Evolutionary conservation across 2,113 vertebrate species (phyloP).

Genomic region (Tragelaphus imberbis): DNA sequence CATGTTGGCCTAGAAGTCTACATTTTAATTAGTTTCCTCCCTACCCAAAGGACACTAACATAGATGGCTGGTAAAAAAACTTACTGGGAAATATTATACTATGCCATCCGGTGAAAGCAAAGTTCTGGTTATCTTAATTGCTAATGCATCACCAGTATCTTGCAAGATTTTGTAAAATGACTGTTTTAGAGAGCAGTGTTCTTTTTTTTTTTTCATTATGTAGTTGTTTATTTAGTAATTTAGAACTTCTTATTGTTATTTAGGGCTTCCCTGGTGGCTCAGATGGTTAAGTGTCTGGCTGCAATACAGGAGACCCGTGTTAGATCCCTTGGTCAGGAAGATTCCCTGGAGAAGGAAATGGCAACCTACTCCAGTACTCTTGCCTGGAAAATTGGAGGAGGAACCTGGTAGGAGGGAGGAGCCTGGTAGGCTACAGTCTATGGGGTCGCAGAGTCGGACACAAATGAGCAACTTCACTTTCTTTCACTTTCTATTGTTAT

Average conservation of each 20-base stretch:
- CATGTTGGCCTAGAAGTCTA: background rate
- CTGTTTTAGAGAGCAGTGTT: background rate
- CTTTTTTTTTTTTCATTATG: background rate
- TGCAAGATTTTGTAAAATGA: background rate
- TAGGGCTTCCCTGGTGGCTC: background rate
- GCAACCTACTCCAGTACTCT: background rate
- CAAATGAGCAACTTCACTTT: background rate
- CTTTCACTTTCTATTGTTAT: background rate
- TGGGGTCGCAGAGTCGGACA: background rate
- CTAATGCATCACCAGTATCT: background rate
- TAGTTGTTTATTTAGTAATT: background rate
- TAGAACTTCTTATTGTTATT: background rate
- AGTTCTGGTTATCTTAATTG: background rate
- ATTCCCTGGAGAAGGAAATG: background rate
- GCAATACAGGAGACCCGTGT: rapidly evolving
- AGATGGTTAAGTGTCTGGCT: background rate
- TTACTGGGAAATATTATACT: background rate
- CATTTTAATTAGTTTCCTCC: background rate
- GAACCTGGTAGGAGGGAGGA: background rate
- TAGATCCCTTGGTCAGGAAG: background rate
- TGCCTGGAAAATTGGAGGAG: background rate
- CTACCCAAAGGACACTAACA: background rate
- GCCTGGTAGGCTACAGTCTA: background rate
- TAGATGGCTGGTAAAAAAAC: background rate
- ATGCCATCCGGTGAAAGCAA: background rate